Percentiles rank a stretch among this genome's conserved stretches.
Evolutionary conservation across 1,140 invertebrate species (phyloP).

Genomic region (Amphibalanus amphitrite): DNA sequence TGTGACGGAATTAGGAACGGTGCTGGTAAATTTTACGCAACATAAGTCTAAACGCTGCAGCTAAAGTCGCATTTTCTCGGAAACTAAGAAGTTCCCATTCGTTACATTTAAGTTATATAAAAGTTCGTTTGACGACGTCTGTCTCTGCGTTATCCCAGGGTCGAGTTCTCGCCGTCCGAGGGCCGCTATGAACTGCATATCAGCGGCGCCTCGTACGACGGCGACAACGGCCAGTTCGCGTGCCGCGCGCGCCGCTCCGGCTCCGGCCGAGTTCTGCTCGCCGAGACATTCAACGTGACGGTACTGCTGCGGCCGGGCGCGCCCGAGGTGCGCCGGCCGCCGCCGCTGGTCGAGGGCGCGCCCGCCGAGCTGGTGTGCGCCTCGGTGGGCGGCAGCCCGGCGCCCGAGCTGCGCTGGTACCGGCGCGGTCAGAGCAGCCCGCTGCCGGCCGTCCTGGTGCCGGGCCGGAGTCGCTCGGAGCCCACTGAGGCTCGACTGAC

Average conservation of each 20-base stretch:
- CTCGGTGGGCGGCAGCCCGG: constrained; percentile 68
- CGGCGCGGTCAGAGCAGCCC: constrained; percentile 32
- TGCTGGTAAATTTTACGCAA: no score
- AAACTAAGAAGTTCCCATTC: no score
- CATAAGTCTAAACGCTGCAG: no score
- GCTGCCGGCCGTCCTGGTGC: constrained; percentile 43
- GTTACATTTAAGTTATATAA: no score
- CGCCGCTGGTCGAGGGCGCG: constrained; percentile 58
- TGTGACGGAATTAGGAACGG: no score
- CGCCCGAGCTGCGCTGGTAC: constrained; percentile 48
- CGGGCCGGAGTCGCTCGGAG: constrained; percentile 45
- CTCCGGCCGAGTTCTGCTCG: constrained; percentile 61
- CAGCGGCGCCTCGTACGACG: constrained; percentile 42
- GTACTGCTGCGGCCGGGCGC: constrained; percentile 65
- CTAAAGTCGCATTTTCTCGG: no score
- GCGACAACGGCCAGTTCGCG: constrained; percentile 80
- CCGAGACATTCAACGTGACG: constrained; percentile 61
- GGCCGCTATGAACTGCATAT: constrained; percentile 77
- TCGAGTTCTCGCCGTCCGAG: constrained; percentile 52
- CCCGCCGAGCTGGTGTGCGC: constrained; percentile 48
- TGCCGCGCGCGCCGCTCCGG: constrained; percentile 69
- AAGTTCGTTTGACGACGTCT: no score
- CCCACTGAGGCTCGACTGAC: constrained; percentile 51
- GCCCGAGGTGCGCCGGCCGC: constrained; percentile 50
- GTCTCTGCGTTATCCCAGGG: constrained; percentile 28